Evolutionary conservation across 2,113 vertebrate species (phyloP).

Genomic region (Clarias gariepinus): DNA sequence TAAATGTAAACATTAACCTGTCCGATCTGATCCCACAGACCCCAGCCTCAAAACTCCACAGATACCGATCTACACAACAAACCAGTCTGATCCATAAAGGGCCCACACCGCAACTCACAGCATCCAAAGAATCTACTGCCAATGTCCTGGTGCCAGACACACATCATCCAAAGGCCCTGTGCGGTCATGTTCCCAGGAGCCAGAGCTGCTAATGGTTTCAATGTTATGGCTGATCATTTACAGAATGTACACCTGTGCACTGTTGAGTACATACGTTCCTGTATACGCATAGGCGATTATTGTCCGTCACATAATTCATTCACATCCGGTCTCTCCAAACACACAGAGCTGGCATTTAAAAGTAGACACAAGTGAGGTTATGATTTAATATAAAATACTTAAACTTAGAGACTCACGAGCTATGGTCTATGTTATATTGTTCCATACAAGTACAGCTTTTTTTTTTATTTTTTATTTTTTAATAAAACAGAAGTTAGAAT

Average conservation of each 20-base stretch:
- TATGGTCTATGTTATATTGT: slow-evolving; percentile 45
- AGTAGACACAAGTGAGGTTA: slow-evolving; percentile 36
- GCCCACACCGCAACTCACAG: too few relatives aligned
- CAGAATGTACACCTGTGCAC: not conserved
- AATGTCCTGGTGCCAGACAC: too few relatives aligned
- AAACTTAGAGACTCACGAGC: slow-evolving; percentile 26
- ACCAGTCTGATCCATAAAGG: too few relatives aligned
- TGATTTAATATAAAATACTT: slow-evolving; percentile 51
- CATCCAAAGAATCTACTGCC: too few relatives aligned
- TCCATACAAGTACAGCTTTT: slow-evolving; percentile 22
- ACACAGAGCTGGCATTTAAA: not conserved
- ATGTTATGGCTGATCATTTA: not conserved
- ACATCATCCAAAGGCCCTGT: too few relatives aligned
- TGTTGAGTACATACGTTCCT: not conserved
- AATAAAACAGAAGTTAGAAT: slow-evolving; percentile 52
- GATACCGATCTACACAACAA: too few relatives aligned
- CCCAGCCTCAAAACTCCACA: too few relatives aligned
- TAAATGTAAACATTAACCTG: too few relatives aligned
- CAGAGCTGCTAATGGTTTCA: too few relatives aligned
- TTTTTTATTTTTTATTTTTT: slow-evolving; percentile 17
- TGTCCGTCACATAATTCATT: not conserved
- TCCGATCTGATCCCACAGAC: too few relatives aligned
- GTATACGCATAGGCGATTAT: too few relatives aligned
- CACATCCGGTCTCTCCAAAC: not conserved
- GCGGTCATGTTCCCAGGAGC: too few relatives aligned